Conservation (phyloP, 2,888 invertebrate species). For the Yponomeuta malinellus region DNA sequence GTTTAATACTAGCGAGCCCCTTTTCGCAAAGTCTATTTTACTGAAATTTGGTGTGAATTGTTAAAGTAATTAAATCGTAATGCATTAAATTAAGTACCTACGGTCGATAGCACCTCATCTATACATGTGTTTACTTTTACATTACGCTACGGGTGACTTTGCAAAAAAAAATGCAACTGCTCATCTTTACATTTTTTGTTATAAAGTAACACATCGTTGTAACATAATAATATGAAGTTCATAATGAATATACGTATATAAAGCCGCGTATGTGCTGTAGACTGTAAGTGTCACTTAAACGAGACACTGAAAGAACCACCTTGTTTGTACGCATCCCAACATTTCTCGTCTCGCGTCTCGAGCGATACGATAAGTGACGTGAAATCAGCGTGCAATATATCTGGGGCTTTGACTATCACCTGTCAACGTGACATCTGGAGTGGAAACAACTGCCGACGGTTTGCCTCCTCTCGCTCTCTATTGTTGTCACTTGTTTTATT, state of each 20-base stretch:
- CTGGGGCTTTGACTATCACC: neutral
- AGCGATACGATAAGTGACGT: neutral
- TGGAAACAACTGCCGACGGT: neutral
- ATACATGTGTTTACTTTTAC: too few species aligned
- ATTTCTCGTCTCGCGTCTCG: neutral
- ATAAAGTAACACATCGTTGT: too few species aligned
- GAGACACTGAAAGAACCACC: neutral
- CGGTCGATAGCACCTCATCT: too few species aligned
- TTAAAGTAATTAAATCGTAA: too few species aligned
- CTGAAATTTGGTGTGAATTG: too few species aligned
- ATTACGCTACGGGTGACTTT: too few species aligned
- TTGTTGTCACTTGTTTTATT: neutral
- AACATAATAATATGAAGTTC: neutral
- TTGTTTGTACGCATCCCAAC: neutral
- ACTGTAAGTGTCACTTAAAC: neutral
- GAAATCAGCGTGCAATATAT: neutral
- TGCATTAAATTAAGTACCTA: too few species aligned
- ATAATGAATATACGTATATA: neutral
- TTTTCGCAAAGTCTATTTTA: too few species aligned
- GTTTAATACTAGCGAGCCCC: too few species aligned
- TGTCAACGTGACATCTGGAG: neutral
- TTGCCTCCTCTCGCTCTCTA: neutral
- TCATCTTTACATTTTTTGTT: too few species aligned
- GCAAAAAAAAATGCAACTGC: too few species aligned
- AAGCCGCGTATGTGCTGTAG: neutral